These are phyloP conservation scores for Anabacerthia variegaticeps DNA, from an alignment of 2,797 vertebrate species.

Conservation along the genomic window DNA sequence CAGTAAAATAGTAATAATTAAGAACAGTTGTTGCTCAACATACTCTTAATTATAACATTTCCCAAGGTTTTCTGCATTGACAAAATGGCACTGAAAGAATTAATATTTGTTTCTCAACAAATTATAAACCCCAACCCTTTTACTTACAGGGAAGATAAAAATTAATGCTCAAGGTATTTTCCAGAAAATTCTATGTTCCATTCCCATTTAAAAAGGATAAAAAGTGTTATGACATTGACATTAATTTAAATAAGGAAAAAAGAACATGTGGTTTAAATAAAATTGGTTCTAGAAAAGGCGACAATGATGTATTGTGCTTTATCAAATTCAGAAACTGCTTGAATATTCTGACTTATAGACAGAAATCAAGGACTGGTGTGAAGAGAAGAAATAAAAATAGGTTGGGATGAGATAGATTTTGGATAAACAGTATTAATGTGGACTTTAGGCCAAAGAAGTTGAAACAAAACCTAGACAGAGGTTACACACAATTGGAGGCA, in stretches of 20 bases:
- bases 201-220: not conserved
- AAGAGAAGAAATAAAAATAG: not conserved
- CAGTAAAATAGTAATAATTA: not conserved
- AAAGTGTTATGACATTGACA: not conserved
- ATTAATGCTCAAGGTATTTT: not conserved
- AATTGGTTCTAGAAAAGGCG: not conserved
- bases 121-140: not conserved
- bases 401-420: not conserved
- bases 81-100: not conserved
- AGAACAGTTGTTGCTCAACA: not conserved
- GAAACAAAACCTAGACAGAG: not conserved
- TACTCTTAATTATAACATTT: not conserved
- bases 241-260: not conserved
- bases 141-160: not conserved
- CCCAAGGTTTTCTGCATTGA: not conserved
- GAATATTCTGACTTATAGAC: not conserved
- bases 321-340: not conserved
- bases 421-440: not conserved
- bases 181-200: not conserved
- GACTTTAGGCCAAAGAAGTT: not conserved
- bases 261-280: not conserved
- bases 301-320: not conserved
- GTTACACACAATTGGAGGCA: not conserved
- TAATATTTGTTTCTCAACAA: not conserved
- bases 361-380: not conserved